Evolutionary conservation across 1,140 invertebrate genomes (phyloP).

Genomic region (Steinernema khuongi): DNA sequence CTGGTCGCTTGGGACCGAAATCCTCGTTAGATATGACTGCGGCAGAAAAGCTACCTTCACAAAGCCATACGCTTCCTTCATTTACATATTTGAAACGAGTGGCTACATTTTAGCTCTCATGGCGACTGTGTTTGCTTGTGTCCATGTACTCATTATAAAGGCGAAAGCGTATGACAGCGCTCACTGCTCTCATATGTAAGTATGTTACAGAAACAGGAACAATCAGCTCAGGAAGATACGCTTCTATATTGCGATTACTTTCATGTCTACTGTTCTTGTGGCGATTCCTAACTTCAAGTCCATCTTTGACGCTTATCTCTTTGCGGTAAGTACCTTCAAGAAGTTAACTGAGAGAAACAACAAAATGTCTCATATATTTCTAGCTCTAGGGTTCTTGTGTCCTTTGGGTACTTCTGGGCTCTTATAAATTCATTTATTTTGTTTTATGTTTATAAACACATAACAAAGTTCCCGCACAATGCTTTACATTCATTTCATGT

Average conservation of each 20-base stretch:
- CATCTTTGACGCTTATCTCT: not conserved
- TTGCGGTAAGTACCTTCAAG: not conserved
- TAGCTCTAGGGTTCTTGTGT: too few species aligned
- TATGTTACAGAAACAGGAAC: not conserved
- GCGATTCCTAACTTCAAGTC: slow-evolving; percentile 1
- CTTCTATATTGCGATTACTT: not conserved
- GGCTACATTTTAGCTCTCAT: not conserved
- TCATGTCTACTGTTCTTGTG: not conserved
- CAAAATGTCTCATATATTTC: too few species aligned
- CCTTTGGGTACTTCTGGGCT: too few species aligned
- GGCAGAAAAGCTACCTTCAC: slow-evolving; percentile 3
- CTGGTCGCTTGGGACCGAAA: not conserved
- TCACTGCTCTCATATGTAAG: not conserved
- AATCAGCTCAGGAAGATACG: not conserved
- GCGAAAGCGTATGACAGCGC: not conserved
- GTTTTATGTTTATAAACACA: too few species aligned
- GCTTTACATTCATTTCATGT: too few species aligned
- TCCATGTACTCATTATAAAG: not conserved
- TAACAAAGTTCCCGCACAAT: too few species aligned
- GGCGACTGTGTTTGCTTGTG: not conserved
- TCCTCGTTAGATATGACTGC: not conserved
- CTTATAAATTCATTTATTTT: not conserved
- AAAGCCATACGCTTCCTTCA: not conserved
- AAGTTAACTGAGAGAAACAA: not conserved
- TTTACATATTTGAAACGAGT: not conserved